Conservation (phyloP, 2,797 vertebrate genomes). For the Morus bassanus region DNA sequence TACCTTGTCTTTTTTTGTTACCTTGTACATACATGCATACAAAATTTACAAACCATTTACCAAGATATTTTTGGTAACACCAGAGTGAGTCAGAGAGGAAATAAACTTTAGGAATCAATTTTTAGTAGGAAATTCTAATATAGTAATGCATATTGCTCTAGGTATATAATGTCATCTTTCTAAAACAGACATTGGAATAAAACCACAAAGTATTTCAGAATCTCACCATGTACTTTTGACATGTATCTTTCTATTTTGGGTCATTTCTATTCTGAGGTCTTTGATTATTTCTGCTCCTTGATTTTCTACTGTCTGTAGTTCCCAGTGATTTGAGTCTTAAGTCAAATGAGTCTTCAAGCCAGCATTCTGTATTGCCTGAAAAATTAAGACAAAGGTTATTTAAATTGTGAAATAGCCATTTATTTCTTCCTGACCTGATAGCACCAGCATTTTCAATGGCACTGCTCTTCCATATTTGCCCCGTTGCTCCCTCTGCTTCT, state of each 20-base stretch:
- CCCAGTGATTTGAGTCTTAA: not conserved
- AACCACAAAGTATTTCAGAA: not conserved
- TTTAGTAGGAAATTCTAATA: not conserved
- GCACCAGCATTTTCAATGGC: not conserved
- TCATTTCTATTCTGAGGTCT: not conserved
- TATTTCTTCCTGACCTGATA: not conserved
- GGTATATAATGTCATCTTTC: not conserved
- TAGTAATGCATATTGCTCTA: not conserved
- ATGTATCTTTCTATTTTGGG: not conserved
- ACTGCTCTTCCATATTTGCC: not conserved
- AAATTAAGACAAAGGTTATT: not conserved
- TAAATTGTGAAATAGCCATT: not conserved
- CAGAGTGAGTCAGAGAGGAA: not conserved
- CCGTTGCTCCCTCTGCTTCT: not conserved
- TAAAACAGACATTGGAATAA: not conserved
- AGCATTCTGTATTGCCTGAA: not conserved
- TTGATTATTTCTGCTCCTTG: not conserved
- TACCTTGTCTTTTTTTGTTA: not conserved
- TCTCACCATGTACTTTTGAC: not conserved
- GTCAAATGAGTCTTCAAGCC: not conserved
- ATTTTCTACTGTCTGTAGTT: not conserved
- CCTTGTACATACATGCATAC: rapidly evolving
- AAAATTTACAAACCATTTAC: not conserved
- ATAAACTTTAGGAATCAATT: not conserved
- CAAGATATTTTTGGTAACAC: not conserved